phyloP scores from a whole-genome alignment of 64 coral and sea anemone species.

The Orbicella faveolata region DNA sequence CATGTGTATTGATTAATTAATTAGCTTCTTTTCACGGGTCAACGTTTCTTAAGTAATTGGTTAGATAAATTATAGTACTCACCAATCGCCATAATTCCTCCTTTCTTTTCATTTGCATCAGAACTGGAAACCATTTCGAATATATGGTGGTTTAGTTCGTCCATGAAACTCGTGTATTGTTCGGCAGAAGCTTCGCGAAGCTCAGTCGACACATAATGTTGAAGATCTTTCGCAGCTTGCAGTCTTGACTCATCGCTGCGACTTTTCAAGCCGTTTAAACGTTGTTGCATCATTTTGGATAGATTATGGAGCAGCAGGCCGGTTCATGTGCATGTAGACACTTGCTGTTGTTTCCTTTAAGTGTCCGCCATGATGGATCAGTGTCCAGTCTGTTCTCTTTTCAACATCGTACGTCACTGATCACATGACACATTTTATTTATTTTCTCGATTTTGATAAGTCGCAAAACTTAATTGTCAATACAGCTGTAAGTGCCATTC shows the following conservation, averaged over 20 bases:
- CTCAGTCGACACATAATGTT: constrained; percentile 98
- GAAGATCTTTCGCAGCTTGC: constrained; percentile 85
- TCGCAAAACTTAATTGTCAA: too few relatives aligned
- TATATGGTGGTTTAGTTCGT: constrained; percentile 96
- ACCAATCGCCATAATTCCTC: constrained; percentile 98
- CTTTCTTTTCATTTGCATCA: constrained; percentile 97
- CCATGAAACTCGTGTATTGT: constrained; percentile 85
- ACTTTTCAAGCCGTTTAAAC: constrained; percentile 90
- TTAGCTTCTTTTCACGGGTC: neutral
- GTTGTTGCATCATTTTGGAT: constrained; percentile 52
- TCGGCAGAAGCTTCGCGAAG: constrained; percentile 93
- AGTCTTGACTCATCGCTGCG: constrained; percentile 83
- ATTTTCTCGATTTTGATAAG: too few relatives aligned
- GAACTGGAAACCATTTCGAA: constrained; percentile 99
- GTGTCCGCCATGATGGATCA: neutral
- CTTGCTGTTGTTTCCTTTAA: neutral
- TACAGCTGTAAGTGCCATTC: too few relatives aligned
- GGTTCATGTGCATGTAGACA: neutral
- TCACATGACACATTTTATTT: too few relatives aligned
- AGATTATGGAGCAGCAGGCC: neutral
- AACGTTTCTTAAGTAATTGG: neutral
- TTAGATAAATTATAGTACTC: neutral
- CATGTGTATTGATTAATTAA: too few relatives aligned
- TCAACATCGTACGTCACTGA: neutral
- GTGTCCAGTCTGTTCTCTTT: neutral